Evolutionary conservation across 2,888 invertebrate species (phyloP).

Genomic region (Kuschelorhynchus macadamiae): DNA sequence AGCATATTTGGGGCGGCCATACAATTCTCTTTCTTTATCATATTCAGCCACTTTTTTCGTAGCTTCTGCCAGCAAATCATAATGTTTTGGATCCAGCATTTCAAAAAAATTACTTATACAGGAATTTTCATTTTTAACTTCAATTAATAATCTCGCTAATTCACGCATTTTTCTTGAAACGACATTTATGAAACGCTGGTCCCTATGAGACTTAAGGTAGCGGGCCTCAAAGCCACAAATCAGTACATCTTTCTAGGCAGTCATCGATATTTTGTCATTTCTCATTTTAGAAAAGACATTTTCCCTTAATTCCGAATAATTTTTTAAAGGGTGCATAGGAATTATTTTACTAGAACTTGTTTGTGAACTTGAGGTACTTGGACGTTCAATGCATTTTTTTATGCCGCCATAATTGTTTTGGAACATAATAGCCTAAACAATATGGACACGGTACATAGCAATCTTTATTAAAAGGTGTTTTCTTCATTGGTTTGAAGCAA

Average conservation of each 20-base stretch:
- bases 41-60: neutral
- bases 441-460: neutral
- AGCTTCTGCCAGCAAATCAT: neutral
- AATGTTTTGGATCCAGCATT: constrained; percentile 44
- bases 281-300: neutral
- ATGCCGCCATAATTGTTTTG: neutral
- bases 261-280: neutral
- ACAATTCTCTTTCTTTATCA: too few species aligned
- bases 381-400: constrained; percentile 1
- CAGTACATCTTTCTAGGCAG: neutral
- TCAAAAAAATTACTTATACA: constrained; percentile 30
- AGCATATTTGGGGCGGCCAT: constrained; percentile 36
- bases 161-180: constrained; percentile 50
- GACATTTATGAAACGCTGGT: constrained; percentile 17
- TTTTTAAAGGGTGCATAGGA: neutral
- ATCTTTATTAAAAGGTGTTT: neutral
- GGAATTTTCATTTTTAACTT: constrained; percentile 32
- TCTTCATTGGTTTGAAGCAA: constrained; percentile 4
- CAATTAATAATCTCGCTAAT: constrained; percentile 39
- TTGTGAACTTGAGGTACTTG: neutral
- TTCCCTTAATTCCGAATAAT: neutral
- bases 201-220: constrained; percentile 1
- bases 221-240: neutral
- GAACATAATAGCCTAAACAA: constrained; percentile 1
- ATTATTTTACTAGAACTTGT: neutral